phyloP scores from a whole-genome alignment of 2,113 vertebrate species.

The Ahaetulla prasina region DNA sequence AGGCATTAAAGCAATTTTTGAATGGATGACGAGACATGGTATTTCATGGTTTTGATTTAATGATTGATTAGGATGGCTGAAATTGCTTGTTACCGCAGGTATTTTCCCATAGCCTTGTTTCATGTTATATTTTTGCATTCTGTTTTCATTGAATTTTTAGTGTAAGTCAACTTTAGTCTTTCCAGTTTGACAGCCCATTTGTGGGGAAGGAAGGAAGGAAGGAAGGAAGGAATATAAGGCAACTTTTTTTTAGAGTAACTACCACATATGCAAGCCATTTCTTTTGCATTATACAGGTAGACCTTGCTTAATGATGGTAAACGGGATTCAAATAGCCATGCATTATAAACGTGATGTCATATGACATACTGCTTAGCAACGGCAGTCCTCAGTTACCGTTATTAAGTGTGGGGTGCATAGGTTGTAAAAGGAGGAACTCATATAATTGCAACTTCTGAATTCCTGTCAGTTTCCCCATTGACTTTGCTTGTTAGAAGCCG shows the following conservation, averaged over 20 bases:
- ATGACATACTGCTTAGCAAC: neutral
- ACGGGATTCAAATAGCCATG: neutral
- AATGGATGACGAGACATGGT: neutral
- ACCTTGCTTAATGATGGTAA: neutral
- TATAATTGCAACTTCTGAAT: neutral
- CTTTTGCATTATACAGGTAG: neutral
- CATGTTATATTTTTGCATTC: neutral
- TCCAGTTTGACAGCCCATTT: neutral
- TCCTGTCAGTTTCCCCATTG: neutral
- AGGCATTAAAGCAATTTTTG: neutral
- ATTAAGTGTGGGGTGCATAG: neutral
- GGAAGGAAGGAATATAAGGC: too few relatives aligned
- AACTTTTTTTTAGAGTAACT: neutral
- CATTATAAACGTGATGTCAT: neutral
- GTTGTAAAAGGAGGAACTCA: neutral
- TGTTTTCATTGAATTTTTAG: neutral
- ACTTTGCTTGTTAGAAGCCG: neutral
- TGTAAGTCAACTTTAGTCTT: neutral
- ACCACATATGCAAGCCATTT: neutral
- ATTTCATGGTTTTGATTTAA: neutral
- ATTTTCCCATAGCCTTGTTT: neutral
- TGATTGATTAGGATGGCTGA: neutral
- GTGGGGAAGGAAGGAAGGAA: neutral
- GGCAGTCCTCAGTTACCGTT: neutral
- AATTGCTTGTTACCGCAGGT: neutral